phyloP scores from a whole-genome alignment of 2,797 vertebrate species.

The Acanthurus tractus region DNA sequence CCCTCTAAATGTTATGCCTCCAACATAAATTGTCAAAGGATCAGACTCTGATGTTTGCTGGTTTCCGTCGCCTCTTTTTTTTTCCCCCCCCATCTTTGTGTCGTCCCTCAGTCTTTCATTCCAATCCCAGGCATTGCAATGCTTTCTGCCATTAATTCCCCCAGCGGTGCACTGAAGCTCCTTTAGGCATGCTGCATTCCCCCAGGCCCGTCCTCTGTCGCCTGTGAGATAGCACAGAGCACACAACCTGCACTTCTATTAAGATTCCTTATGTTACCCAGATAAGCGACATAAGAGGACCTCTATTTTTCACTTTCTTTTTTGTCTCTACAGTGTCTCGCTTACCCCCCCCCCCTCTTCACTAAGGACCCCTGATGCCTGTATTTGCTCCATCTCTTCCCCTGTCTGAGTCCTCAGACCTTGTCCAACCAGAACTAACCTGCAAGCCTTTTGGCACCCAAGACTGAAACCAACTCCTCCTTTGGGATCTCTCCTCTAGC shows the following conservation, averaged over 20 bases:
- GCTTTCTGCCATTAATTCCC: constrained; percentile 67
- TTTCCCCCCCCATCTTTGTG: constrained; percentile 24
- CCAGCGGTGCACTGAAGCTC: constrained; percentile 51
- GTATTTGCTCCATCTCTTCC: constrained; percentile 26
- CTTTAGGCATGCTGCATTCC: constrained; percentile 63
- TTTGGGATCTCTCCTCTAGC: constrained; percentile 25
- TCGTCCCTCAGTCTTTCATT: constrained; percentile 66
- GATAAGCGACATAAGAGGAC: constrained; percentile 70
- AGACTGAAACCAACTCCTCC: constrained; percentile 52
- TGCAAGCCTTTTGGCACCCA: constrained; percentile 30
- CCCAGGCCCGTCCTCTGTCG: constrained; percentile 60
- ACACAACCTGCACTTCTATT: constrained; percentile 68
- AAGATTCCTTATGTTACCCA: constrained; percentile 73
- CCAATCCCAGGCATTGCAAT: constrained; percentile 60
- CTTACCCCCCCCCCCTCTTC: constrained; percentile 23
- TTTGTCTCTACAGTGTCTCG: constrained; percentile 35
- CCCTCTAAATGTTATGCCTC: constrained; percentile 52
- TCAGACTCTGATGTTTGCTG: constrained; percentile 48
- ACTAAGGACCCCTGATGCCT: constrained; percentile 21
- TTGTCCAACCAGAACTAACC: constrained; percentile 41
- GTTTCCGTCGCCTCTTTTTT: constrained; percentile 48
- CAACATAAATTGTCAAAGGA: constrained; percentile 57
- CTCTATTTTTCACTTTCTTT: constrained; percentile 59
- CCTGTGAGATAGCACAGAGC: constrained; percentile 73
- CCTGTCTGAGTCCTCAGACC: constrained; percentile 38